Conservation (phyloP, 2,888 invertebrate genomes). For the Zonitis immaculata region DNA sequence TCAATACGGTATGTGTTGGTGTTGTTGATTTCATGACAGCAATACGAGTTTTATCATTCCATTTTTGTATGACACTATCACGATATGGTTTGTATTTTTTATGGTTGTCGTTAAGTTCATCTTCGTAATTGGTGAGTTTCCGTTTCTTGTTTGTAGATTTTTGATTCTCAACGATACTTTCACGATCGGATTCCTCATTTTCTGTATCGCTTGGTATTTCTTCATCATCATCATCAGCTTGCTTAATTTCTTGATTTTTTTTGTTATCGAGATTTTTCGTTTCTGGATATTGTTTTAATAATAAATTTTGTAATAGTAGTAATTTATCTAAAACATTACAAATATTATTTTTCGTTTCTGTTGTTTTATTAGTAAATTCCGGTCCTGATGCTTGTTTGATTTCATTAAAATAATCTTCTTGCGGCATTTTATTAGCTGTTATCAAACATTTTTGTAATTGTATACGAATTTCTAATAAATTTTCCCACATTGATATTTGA, state of each 20-base stretch:
- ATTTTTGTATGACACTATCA: slow-evolving; percentile 81
- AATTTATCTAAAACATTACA: slow-evolving; percentile 62
- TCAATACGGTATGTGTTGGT: slow-evolving; percentile 56
- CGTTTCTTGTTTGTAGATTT: slow-evolving; percentile 49
- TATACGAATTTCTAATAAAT: slow-evolving; percentile 78
- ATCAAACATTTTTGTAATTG: slow-evolving; percentile 77
- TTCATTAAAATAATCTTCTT: slow-evolving; percentile 52
- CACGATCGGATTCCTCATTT: slow-evolving; percentile 48
- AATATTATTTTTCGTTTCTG: slow-evolving; percentile 54
- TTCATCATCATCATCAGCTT: slow-evolving; percentile 52
- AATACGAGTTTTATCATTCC: slow-evolving; percentile 89
- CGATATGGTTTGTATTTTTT: slow-evolving; percentile 63
- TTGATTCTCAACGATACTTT: slow-evolving; percentile 26
- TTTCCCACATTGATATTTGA: slow-evolving; percentile 78
- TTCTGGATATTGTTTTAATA: slow-evolving; percentile 64
- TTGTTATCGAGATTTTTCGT: slow-evolving; percentile 52
- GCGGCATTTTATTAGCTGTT: slow-evolving; percentile 75
- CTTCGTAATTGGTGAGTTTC: slow-evolving; percentile 58
- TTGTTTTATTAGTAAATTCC: slow-evolving; percentile 53
- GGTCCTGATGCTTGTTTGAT: slow-evolving; percentile 44
- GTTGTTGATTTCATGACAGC: slow-evolving; percentile 59
- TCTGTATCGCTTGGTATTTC: slow-evolving; percentile 62
- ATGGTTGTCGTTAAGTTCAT: slow-evolving; percentile 55
- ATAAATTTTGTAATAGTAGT: slow-evolving; percentile 55
- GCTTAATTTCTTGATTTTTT: slow-evolving; percentile 19